Evolutionary conservation across 2,888 invertebrate species (phyloP), one percentile per base, ranked within the genome.

Genomic region (Leptinotarsa juncta): DNA sequence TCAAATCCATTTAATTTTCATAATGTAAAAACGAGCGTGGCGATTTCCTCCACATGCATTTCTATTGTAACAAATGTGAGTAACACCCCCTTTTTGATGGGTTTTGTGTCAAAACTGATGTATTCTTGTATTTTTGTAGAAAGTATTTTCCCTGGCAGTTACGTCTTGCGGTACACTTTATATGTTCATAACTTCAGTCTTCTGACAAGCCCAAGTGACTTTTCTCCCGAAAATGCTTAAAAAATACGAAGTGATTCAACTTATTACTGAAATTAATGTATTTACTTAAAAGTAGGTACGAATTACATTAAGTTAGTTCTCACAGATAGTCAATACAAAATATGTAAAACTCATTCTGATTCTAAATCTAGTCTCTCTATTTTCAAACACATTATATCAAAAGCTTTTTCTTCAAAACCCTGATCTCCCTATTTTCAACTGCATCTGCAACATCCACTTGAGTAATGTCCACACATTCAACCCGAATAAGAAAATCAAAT

Each of bases 321-420:
- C 62, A 62, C n/a, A 62, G 32, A 42, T 62, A 14, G 32, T 62
- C n/a, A 32, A 62, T 62, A 32, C 3, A 62, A 62, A 62, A 62
- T 62, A 62, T 62, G 62, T 42, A 62, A 62, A 62, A 62, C 62
- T 62, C 62, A 62, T 62, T n/a, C 62, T 57, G 57, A 57, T 57
- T 57, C 57, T 57, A 57, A 57, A 20, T 23, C 23, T 57, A 57
- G 23, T 57, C 23, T 3, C 23, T 14, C 20, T 23, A 57, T 26
- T 12, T 15, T 23, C 57, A 15, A 57, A 57, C 23, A 26, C 23
- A 57, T 23, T 14, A 57, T 57, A 57, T 57, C 57, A 62, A 42
- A 18, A 62, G 62, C 62, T 62, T n/a, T 32, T 16, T 32, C 23
- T 26, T 62, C 42, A 4, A 23, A 62, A 62, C 62, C 62, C 62